phyloP scores from a whole-genome alignment of 1,140 invertebrate genomes.

The Anoplophora glabripennis region DNA sequence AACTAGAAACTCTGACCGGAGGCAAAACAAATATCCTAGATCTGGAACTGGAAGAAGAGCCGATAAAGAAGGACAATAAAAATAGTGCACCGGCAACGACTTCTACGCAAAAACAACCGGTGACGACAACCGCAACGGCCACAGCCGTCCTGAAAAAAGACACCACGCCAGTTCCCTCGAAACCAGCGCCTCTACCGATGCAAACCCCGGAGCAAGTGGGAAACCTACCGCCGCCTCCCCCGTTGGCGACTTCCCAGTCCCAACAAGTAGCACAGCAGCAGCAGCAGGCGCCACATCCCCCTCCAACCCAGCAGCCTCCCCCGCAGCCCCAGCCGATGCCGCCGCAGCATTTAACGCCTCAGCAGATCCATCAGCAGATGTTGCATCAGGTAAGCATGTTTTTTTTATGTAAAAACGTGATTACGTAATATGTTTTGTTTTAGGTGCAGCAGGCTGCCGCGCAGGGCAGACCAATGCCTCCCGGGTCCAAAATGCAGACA shows the following conservation, averaged over 20 bases:
- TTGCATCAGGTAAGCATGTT: constrained; percentile 42
- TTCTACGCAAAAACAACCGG: constrained; percentile 11
- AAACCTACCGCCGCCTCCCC: constrained; percentile 25
- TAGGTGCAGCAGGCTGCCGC: constrained; percentile 62
- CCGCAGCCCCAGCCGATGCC: constrained; percentile 13
- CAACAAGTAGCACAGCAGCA: constrained; percentile 18
- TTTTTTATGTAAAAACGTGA: constrained; percentile 17
- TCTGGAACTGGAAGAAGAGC: constrained; percentile 71
- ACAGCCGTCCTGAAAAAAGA: constrained; percentile 21
- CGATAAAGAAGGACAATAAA: constrained; percentile 58
- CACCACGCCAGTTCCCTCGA: not conserved
- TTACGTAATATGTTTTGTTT: constrained; percentile 3
- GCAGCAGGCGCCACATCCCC: not conserved
- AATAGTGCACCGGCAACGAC: constrained; percentile 32
- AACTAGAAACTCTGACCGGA: constrained; percentile 76
- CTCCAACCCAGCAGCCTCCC: constrained; percentile 8
- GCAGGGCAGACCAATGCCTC: constrained; percentile 58
- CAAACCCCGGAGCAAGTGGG: not conserved
- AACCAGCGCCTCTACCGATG: not conserved
- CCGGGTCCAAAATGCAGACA: constrained; percentile 59
- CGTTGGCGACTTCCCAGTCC: constrained; percentile 28
- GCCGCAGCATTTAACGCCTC: constrained; percentile 24
- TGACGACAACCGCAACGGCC: constrained; percentile 12
- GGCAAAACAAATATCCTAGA: constrained; percentile 71
- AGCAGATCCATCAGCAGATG: constrained; percentile 50